These are phyloP conservation scores for Apodemia zela DNA, from an alignment of 2,888 invertebrate species.

Conservation along the genomic window DNA sequence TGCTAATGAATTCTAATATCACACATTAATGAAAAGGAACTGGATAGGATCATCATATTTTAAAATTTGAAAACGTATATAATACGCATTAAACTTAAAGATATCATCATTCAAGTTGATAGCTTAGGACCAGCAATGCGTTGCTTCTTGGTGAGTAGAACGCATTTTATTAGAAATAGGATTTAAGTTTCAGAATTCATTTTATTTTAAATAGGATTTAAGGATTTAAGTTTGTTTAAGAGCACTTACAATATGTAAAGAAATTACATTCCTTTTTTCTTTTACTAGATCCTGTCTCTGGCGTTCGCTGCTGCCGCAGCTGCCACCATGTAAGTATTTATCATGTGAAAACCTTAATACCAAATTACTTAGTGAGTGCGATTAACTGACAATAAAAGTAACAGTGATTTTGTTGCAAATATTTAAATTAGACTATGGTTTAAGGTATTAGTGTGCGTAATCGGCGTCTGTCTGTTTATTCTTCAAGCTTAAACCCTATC, in stretches of 20 bases:
- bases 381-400: too few relatives aligned
- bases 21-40: conserved; percentile 61
- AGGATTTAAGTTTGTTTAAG: too few relatives aligned
- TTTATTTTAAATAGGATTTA: too few relatives aligned
- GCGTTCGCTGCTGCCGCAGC: neutral
- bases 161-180: conserved; percentile 25
- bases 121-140: conserved; percentile 60
- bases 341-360: too few relatives aligned
- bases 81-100: conserved; percentile 60
- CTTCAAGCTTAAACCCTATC: too few relatives aligned
- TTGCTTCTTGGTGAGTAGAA: conserved; percentile 57
- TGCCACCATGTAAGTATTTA: neutral
- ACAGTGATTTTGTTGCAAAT: too few relatives aligned
- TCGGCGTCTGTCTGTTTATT: too few relatives aligned
- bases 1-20: conserved; percentile 52
- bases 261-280: neutral
- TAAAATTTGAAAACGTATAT: conserved; percentile 65
- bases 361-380: too few relatives aligned
- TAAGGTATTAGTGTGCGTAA: too few relatives aligned
- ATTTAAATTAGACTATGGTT: too few relatives aligned
- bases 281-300: neutral
- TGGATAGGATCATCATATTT: conserved; percentile 60
- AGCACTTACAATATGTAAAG: too few relatives aligned
- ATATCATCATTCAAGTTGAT: conserved; percentile 59
- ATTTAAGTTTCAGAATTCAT: too few relatives aligned